Percentiles rank a stretch among this genome's conserved stretches.
Evolutionary conservation across 1,140 invertebrate genomes (phyloP).

Genomic region (Epicauta chinensis): DNA sequence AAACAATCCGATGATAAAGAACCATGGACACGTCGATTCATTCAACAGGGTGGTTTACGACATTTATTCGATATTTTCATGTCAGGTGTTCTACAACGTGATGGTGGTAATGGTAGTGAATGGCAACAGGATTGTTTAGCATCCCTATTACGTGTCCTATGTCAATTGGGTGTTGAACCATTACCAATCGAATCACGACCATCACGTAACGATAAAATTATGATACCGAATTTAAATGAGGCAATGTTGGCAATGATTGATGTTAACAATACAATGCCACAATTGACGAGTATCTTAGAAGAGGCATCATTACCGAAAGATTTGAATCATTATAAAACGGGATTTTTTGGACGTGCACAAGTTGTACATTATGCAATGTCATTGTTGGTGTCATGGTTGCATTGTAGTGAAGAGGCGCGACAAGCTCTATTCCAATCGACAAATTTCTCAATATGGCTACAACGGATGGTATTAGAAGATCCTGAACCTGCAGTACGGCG

Average conservation of each 20-base stretch:
- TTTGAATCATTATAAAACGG: slow-evolving; percentile 77
- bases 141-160: slow-evolving; percentile 75
- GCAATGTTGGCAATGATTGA: slow-evolving; percentile 78
- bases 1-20: slow-evolving; percentile 28
- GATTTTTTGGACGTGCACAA: slow-evolving; percentile 73
- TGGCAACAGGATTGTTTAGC: slow-evolving; percentile 94
- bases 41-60: slow-evolving; percentile 77
- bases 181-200: slow-evolving; percentile 41
- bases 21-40: slow-evolving; percentile 71
- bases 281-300: slow-evolving; percentile 79
- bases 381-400: slow-evolving; percentile 75
- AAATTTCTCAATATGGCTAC: slow-evolving; percentile 65
- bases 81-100: slow-evolving; percentile 67
- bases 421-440: slow-evolving; percentile 58
- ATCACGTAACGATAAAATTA: slow-evolving; percentile 36
- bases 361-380: slow-evolving; percentile 76
- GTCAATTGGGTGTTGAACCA: slow-evolving; percentile 71
- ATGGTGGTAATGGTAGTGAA: slow-evolving; percentile 67
- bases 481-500: slow-evolving; percentile 78
- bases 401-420: slow-evolving; percentile 61
- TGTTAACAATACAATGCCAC: slow-evolving; percentile 70
- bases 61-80: slow-evolving; percentile 90
- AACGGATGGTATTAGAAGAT: slow-evolving; percentile 73
- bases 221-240: slow-evolving; percentile 40
- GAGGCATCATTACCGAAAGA: slow-evolving; percentile 74